phyloP scores from a whole-genome alignment of 1,140 invertebrate genomes.

The Tetranychus cinnabarinus region DNA sequence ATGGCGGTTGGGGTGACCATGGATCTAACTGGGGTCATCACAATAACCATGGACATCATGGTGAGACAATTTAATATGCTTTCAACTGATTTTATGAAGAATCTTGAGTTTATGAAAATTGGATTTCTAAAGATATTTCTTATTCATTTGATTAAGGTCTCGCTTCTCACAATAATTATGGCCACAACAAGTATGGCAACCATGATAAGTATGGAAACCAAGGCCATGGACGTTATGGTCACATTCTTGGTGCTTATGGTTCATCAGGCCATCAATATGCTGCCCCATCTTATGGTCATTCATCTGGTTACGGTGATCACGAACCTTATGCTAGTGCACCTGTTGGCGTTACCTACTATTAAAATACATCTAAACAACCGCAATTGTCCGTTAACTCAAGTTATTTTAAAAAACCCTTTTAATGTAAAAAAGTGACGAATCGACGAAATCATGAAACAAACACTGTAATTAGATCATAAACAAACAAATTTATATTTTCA shows the following conservation, averaged over 20 bases:
- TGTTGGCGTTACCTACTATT: no score
- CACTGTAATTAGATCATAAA: no score
- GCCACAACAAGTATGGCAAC: background rate
- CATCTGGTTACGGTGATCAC: no score
- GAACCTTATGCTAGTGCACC: no score
- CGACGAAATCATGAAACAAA: no score
- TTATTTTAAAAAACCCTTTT: no score
- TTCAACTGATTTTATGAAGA: background rate
- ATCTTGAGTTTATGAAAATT: background rate
- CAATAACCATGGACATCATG: background rate
- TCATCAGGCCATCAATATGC: background rate
- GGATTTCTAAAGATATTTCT: background rate
- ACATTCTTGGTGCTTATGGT: background rate
- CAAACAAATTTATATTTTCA: no score
- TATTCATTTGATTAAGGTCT: background rate
- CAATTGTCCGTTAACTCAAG: no score
- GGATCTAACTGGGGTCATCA: background rate
- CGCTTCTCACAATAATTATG: background rate
- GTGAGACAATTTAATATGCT: background rate
- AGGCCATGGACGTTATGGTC: conserved; percentile 1
- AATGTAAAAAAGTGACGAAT: no score
- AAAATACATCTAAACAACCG: no score
- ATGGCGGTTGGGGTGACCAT: background rate
- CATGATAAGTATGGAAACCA: background rate
- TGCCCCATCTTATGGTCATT: no score